These are phyloP conservation scores for Lochmaea crataegi DNA, from an alignment of 2,888 invertebrate species.

Conservation along the genomic window DNA sequence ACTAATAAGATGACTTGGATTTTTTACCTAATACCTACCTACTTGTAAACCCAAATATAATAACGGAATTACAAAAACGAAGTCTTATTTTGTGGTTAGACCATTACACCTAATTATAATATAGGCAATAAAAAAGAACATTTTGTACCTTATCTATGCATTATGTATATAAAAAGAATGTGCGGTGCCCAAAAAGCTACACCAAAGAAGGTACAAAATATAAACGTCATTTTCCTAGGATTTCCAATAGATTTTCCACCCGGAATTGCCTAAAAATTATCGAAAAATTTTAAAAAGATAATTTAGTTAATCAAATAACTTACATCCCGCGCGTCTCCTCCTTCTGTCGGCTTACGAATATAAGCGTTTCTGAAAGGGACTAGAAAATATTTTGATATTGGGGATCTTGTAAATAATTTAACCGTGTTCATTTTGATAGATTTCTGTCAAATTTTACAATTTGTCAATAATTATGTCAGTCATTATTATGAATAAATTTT, in stretches of 20 bases:
- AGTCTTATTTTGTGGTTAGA: not conserved
- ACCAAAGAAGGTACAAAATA: slow-evolving; percentile 76
- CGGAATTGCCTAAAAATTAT: slow-evolving; percentile 77
- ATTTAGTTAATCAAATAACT: slow-evolving; percentile 42
- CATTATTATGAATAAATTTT: not conserved
- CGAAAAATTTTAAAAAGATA: slow-evolving; percentile 10
- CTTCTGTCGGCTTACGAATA: slow-evolving; percentile 45
- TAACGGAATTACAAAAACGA: too few species aligned
- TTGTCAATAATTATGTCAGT: not conserved
- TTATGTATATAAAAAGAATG: slow-evolving; percentile 78
- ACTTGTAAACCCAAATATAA: too few species aligned
- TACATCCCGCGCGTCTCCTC: slow-evolving; percentile 66
- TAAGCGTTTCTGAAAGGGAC: slow-evolving; percentile 31
- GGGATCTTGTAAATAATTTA: slow-evolving; percentile 26
- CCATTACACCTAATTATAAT: not conserved
- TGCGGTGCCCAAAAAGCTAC: slow-evolving; percentile 79
- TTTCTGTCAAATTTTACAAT: slow-evolving; percentile 7
- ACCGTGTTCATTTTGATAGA: slow-evolving; percentile 18
- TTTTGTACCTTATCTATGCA: slow-evolving; percentile 58
- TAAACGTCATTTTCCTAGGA: slow-evolving; percentile 74
- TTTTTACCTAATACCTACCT: too few species aligned
- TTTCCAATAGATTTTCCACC: slow-evolving; percentile 72
- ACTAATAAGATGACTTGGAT: too few species aligned
- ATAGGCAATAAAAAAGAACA: slow-evolving; percentile 18
- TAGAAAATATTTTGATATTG: slow-evolving; percentile 30